A percentile compares a stretch with the other conserved stretches of the same genome.
These are phyloP conservation scores for Bubo bubo DNA, from an alignment of 2,113 vertebrate species.

Conservation along the genomic window DNA sequence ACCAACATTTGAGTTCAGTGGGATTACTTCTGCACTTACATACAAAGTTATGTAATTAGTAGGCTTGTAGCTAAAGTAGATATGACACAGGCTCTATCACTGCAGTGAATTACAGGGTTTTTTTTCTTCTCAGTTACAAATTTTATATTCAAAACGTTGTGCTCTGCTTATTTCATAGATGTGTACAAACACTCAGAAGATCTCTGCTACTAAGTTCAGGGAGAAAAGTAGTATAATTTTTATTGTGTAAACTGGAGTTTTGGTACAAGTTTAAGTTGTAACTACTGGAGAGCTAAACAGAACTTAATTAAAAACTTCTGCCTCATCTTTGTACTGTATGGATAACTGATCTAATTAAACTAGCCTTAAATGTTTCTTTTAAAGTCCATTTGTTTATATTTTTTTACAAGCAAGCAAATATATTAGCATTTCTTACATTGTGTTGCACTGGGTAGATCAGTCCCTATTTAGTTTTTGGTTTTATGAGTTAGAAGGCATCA, in stretches of 20 bases:
- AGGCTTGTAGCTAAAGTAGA: background rate
- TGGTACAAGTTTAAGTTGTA: background rate
- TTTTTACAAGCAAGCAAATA: background rate
- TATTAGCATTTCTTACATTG: background rate
- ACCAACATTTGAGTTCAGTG: background rate
- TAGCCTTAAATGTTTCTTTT: background rate
- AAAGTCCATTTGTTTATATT: background rate
- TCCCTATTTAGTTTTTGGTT: background rate
- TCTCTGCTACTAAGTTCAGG: background rate
- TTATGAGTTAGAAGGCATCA: background rate
- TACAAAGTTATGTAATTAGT: background rate
- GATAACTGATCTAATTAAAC: constrained; percentile 1
- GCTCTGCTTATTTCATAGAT: background rate
- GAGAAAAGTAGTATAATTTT: background rate
- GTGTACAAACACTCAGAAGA: background rate
- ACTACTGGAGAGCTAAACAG: background rate
- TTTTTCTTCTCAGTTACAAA: background rate
- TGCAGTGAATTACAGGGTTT: background rate
- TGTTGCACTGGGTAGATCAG: background rate
- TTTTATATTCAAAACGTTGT: background rate
- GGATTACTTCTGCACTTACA: background rate
- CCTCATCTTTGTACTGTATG: background rate
- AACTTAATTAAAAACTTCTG: background rate
- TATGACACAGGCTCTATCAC: background rate
- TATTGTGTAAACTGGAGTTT: background rate